Conservation (phyloP, 2,888 invertebrate genomes). For the Ptilodon capucinus region DNA sequence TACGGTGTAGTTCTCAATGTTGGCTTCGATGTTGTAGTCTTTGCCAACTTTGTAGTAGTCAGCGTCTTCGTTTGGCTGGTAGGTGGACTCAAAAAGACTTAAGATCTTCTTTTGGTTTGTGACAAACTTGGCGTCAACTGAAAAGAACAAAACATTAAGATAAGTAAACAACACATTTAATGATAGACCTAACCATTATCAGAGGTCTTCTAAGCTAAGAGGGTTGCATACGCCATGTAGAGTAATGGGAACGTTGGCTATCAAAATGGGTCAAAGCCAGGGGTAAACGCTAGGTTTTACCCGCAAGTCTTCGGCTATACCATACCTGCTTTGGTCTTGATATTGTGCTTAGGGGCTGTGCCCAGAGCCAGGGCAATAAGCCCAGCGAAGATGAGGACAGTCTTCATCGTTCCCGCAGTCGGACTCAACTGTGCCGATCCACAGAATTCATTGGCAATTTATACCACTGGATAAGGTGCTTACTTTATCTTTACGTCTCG, state of each 20-base stretch:
- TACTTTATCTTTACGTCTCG: neutral
- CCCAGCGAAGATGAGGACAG: constrained; percentile 54
- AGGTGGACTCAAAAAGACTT: constrained; percentile 1
- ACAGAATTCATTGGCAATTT: constrained; percentile 5
- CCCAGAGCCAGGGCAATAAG: constrained; percentile 49
- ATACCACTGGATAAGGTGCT: constrained; percentile 6
- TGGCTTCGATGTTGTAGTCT: constrained; percentile 59
- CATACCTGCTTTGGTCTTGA: constrained; percentile 32
- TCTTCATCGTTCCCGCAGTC: constrained; percentile 50
- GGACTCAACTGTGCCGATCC: constrained; percentile 39
- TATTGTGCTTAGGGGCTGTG: constrained; percentile 19
- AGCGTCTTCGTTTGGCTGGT: constrained; percentile 28
- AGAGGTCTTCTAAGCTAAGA: too few relatives aligned
- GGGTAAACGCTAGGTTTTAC: too few relatives aligned
- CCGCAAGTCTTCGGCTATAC: constrained; percentile 7
- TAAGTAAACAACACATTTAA: too few relatives aligned
- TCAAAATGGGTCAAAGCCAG: too few relatives aligned
- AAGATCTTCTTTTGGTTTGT: constrained; percentile 4
- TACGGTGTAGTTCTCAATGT: constrained; percentile 63
- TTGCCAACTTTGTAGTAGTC: constrained; percentile 63
- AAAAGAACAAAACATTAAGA: constrained; percentile 11
- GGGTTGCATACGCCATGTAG: too few relatives aligned
- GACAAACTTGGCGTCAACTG: constrained; percentile 47
- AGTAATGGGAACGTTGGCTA: too few relatives aligned
- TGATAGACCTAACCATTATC: too few relatives aligned